These are phyloP conservation scores for Leptopilina drosophilae DNA, from an alignment of 2,888 invertebrate species.

Conservation along the genomic window DNA sequence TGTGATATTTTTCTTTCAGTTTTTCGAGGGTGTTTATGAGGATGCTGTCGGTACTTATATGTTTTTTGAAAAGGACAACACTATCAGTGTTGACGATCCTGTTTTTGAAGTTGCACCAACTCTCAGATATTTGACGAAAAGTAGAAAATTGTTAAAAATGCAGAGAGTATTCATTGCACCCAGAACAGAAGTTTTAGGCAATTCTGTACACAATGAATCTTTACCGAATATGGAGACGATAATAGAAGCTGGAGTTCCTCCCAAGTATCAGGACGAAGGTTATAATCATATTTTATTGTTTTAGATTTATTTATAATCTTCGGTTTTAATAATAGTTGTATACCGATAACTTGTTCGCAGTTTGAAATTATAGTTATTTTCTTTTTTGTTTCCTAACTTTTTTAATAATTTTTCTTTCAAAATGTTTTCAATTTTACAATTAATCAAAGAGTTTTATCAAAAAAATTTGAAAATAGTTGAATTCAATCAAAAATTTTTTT, in stretches of 20 bases:
- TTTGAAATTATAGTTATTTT: too few relatives aligned
- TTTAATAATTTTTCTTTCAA: too few relatives aligned
- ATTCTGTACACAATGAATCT: slow-evolving; percentile 66
- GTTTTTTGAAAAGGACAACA: slow-evolving; percentile 83
- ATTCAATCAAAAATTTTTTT: too few relatives aligned
- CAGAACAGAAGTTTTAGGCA: slow-evolving; percentile 72
- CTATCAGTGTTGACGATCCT: slow-evolving; percentile 72
- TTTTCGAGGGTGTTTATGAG: slow-evolving; percentile 82
- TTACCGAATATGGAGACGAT: slow-evolving; percentile 66
- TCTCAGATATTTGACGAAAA: slow-evolving; percentile 81
- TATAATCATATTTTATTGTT: slow-evolving; percentile 28
- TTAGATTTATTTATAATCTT: not conserved
- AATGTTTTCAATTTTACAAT: too few relatives aligned
- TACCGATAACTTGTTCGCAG: too few relatives aligned
- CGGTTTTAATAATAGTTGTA: too few relatives aligned
- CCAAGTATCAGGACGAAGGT: slow-evolving; percentile 68
- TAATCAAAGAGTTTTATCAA: too few relatives aligned
- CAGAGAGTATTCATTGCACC: slow-evolving; percentile 82
- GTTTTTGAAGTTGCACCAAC: slow-evolving; percentile 79
- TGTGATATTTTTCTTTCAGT: slow-evolving; percentile 60
- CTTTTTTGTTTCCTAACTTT: too few relatives aligned
- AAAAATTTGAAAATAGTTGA: too few relatives aligned
- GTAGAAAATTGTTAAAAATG: slow-evolving; percentile 83
- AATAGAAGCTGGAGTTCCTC: slow-evolving; percentile 68
- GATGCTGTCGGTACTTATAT: slow-evolving; percentile 85